These are phyloP conservation scores for Dorcus parallelipipedus DNA, from an alignment of 2,888 invertebrate species.

Conservation along the genomic window DNA sequence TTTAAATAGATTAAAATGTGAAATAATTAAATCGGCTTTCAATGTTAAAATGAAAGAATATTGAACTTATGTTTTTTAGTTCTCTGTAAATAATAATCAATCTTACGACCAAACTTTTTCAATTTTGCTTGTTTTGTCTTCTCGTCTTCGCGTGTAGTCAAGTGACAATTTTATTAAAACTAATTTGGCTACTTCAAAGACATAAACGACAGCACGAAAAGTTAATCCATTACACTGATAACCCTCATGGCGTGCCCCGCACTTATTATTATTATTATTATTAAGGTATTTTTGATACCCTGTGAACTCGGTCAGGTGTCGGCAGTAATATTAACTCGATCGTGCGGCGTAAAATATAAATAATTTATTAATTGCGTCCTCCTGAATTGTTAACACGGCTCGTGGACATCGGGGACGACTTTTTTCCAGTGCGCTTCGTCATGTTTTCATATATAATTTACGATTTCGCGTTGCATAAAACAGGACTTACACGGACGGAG, in stretches of 20 bases:
- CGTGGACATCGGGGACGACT: not conserved
- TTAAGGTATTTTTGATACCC: constrained; percentile 29
- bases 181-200: constrained; percentile 7
- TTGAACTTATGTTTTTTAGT: too few relatives aligned
- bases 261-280: constrained; percentile 24
- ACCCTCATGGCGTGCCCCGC: constrained; percentile 23
- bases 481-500: too few relatives aligned
- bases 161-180: constrained; percentile 6
- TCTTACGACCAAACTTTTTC: too few relatives aligned
- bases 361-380: constrained; percentile 15
- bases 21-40: too few relatives aligned
- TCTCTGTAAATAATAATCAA: too few relatives aligned
- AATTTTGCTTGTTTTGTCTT: too few relatives aligned
- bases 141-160: constrained; percentile 3
- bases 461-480: too few relatives aligned
- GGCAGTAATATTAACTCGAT: constrained; percentile 18
- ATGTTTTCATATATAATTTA: too few relatives aligned
- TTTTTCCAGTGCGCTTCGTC: not conserved
- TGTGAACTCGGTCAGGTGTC: constrained; percentile 32
- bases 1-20: too few relatives aligned
- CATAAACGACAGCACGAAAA: constrained; percentile 5
- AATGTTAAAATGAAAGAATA: too few relatives aligned
- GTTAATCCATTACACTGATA: constrained; percentile 21
- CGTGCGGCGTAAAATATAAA: constrained; percentile 23
- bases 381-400: not conserved